Conservation (phyloP, 2,113 vertebrate genomes). For the Equus przewalskii region DNA sequence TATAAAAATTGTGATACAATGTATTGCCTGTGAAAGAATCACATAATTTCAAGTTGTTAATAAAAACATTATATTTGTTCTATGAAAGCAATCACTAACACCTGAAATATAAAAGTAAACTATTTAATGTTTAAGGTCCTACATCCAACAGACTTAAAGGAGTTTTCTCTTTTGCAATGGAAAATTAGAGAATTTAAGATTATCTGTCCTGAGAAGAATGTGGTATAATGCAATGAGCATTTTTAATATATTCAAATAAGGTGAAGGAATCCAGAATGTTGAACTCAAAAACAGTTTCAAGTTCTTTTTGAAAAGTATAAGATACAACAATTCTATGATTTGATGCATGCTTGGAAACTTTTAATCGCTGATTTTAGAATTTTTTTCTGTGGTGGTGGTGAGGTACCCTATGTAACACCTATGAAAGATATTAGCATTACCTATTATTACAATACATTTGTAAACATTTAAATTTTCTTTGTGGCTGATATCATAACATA, state of each 20-base stretch:
- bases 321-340: background rate
- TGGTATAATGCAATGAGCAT: background rate
- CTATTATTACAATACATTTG: background rate
- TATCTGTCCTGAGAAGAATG: background rate
- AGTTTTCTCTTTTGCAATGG: background rate
- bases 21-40: conserved; percentile 49
- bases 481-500: background rate
- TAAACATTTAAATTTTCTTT: background rate
- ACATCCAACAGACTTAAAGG: background rate
- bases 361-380: background rate
- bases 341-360: background rate
- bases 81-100: conserved; percentile 44
- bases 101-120: background rate
- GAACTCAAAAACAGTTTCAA: background rate
- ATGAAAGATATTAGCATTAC: background rate
- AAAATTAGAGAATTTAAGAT: conserved; percentile 13
- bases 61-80: conserved; percentile 37
- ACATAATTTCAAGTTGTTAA: conserved; percentile 53
- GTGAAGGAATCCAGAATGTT: background rate
- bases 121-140: conserved; percentile 21
- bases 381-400: background rate
- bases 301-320: background rate
- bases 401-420: background rate
- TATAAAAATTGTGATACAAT: conserved; percentile 64
- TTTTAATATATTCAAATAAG: background rate